phyloP scores from a whole-genome alignment of 2,113 vertebrate genomes.

The Cinclus mexicanus region DNA sequence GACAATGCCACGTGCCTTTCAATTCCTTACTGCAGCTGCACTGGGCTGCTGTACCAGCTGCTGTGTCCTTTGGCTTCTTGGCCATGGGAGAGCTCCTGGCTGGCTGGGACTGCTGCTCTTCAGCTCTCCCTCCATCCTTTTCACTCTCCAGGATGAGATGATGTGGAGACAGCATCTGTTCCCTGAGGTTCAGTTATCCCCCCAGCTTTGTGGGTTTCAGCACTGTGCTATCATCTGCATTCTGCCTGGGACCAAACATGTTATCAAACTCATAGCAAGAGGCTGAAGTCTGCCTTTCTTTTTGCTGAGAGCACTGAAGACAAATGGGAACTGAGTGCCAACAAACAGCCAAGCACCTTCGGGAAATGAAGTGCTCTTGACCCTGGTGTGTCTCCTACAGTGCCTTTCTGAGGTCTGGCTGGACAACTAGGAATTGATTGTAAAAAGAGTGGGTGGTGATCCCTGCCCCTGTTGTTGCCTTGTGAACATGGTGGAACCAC shows the following conservation, averaged over 20 bases:
- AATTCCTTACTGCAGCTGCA: neutral
- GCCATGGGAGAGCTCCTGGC: neutral
- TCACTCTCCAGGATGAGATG: neutral
- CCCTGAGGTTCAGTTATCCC: neutral
- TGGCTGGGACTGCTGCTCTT: neutral
- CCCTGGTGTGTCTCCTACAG: neutral
- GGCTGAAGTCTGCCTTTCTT: neutral
- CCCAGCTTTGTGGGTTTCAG: neutral
- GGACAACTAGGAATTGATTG: neutral
- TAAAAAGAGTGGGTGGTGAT: neutral
- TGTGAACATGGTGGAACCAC: neutral
- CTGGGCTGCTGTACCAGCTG: neutral
- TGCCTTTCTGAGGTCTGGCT: neutral
- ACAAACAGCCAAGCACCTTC: neutral
- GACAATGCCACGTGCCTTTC: neutral
- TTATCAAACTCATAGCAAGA: neutral
- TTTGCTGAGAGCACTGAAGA: neutral
- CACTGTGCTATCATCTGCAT: neutral
- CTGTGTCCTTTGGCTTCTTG: neutral
- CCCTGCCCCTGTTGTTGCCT: neutral
- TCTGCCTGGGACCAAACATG: neutral
- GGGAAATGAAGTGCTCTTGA: neutral
- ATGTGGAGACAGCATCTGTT: neutral
- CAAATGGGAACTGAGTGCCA: neutral
- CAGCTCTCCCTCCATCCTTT: neutral